Evolutionary conservation across 2,888 invertebrate species (phyloP).

Genomic region (Drosophila formosana): DNA sequence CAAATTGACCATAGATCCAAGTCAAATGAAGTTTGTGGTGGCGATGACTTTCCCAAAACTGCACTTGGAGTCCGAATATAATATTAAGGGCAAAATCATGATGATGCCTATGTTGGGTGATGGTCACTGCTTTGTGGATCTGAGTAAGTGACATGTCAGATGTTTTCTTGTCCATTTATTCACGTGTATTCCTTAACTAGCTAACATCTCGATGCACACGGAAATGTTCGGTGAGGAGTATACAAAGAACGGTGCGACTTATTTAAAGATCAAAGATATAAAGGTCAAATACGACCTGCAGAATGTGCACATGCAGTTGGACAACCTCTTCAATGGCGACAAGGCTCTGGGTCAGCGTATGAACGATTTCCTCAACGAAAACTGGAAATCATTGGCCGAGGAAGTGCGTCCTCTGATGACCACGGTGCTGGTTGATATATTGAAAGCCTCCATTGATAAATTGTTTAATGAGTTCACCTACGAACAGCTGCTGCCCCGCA

Average conservation of each 20-base stretch:
- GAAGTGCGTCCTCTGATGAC: slow-evolving; percentile 91
- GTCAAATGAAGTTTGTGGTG: slow-evolving; percentile 86
- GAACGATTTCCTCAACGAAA: slow-evolving; percentile 92
- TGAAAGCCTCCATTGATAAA: slow-evolving; percentile 87
- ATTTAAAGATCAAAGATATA: slow-evolving; percentile 88
- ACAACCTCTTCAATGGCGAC: slow-evolving; percentile 91
- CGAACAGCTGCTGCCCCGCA: slow-evolving; percentile 86
- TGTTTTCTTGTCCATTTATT: not conserved
- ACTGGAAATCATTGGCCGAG: slow-evolving; percentile 90
- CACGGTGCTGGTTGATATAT: slow-evolving; percentile 87
- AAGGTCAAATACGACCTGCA: slow-evolving; percentile 89
- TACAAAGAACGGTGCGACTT: slow-evolving; percentile 85
- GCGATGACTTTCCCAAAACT: slow-evolving; percentile 89
- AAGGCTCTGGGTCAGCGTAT: slow-evolving; percentile 89
- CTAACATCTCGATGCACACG: slow-evolving; percentile 88
- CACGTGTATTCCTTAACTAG: slow-evolving; percentile 84
- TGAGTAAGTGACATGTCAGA: slow-evolving; percentile 86
- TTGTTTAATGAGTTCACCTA: slow-evolving; percentile 87
- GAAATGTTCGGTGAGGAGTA: slow-evolving; percentile 88
- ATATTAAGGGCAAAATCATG: slow-evolving; percentile 89
- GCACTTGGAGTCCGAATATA: slow-evolving; percentile 88
- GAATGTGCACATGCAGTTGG: slow-evolving; percentile 88
- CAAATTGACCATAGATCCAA: slow-evolving; percentile 86
- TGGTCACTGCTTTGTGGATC: slow-evolving; percentile 89
- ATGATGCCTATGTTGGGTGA: slow-evolving; percentile 91